A percentile compares a stretch with the other conserved stretches of the same genome.
phyloP scores from a whole-genome alignment of 2,888 invertebrate genomes.

The Agriopis leucophaearia region DNA sequence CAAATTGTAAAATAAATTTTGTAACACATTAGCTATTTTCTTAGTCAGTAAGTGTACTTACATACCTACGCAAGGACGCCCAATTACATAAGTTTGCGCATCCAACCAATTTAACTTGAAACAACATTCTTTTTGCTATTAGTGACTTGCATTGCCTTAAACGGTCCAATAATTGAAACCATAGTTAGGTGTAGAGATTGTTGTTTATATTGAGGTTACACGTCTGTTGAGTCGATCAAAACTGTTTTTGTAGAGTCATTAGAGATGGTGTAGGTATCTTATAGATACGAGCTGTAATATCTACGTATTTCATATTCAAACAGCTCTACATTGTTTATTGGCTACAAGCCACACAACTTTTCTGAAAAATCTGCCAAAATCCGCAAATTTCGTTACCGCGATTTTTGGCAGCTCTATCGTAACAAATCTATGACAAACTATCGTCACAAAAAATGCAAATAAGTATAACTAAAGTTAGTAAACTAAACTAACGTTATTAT shows the following conservation, averaged over 20 bases:
- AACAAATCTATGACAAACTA: too few relatives aligned
- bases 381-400: too few relatives aligned
- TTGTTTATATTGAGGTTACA: not conserved
- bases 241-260: not conserved
- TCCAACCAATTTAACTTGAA: conserved; percentile 38
- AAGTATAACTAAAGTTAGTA: too few relatives aligned
- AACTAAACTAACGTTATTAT: too few relatives aligned
- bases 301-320: not conserved
- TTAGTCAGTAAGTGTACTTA: conserved; percentile 23
- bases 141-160: conserved; percentile 14
- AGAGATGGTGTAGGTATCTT: not conserved
- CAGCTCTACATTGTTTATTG: not conserved
- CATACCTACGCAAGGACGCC: conserved; percentile 49
- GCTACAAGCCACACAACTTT: too few relatives aligned
- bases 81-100: conserved; percentile 48
- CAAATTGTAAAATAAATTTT: too few relatives aligned
- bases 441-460: too few relatives aligned
- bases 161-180: conserved; percentile 4
- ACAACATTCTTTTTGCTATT: conserved; percentile 35
- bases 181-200: conserved; percentile 15
- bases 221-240: not conserved
- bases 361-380: too few relatives aligned
- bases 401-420: too few relatives aligned
- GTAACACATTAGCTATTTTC: not conserved
- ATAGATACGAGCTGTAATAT: not conserved